These are phyloP conservation scores for Carcina quercana DNA, from an alignment of 2,888 invertebrate genomes.

Conservation along the genomic window DNA sequence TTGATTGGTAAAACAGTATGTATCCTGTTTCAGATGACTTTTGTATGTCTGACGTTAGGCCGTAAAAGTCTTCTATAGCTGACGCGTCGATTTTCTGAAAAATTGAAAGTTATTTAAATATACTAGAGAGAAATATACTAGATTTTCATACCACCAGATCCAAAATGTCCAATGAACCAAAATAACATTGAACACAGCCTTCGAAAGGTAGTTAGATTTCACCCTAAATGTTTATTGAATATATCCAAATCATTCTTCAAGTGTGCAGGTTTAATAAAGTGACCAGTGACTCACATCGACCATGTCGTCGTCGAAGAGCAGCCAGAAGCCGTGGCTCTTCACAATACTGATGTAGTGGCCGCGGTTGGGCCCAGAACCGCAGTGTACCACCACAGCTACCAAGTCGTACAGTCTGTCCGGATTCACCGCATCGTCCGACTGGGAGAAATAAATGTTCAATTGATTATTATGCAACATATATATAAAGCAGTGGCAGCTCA, in stretches of 20 bases:
- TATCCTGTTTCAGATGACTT: constrained; percentile 99
- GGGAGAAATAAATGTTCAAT: background rate
- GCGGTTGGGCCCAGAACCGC: constrained; percentile 98
- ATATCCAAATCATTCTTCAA: too few relatives aligned
- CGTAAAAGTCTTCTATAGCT: constrained; percentile 99
- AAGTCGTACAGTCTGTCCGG: constrained; percentile 98
- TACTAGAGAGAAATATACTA: too few relatives aligned
- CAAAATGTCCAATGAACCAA: too few relatives aligned
- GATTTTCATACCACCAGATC: too few relatives aligned
- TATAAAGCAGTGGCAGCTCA: too few relatives aligned
- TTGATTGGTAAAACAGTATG: constrained; percentile 98
- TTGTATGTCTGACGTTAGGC: constrained; percentile 97
- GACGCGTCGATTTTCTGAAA: constrained; percentile 98
- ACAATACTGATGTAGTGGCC: constrained; percentile 99
- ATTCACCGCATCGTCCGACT: constrained; percentile 99
- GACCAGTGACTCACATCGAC: constrained; percentile 90
- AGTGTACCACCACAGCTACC: constrained; percentile 99
- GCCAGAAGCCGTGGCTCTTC: constrained; percentile 99
- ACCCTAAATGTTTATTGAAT: background rate
- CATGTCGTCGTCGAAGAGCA: constrained; percentile 99
- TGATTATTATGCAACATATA: background rate
- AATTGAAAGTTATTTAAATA: constrained; percentile 1
- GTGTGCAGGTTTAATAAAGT: too few relatives aligned
- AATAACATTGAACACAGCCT: too few relatives aligned
- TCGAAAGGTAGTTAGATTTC: background rate